A percentile compares a stretch with the other conserved stretches of the same genome.
Conservation (phyloP, 2,888 invertebrate genomes). For the Melanophora roralis region DNA sequence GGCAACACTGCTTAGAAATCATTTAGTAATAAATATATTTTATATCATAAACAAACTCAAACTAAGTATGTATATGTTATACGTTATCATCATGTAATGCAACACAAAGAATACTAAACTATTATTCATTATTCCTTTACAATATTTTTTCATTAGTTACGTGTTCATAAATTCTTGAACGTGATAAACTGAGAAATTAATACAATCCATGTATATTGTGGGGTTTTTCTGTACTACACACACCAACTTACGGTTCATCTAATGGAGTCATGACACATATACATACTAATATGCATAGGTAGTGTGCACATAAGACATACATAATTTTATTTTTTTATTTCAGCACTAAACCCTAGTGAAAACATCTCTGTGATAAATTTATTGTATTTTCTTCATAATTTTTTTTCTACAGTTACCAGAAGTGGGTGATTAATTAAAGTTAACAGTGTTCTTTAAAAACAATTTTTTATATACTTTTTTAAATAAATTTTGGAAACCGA, state of each 20-base stretch:
- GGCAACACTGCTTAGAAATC: no score
- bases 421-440: no score
- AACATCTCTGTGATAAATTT: no score
- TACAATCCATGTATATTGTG: slow-evolving; percentile 21
- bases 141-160: slow-evolving; percentile 32
- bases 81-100: neutral
- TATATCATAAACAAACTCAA: neutral
- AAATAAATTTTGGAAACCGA: neutral
- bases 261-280: neutral
- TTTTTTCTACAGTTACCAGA: no score
- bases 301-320: neutral
- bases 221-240: neutral
- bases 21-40: neutral
- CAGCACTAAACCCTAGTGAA: neutral
- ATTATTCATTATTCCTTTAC: slow-evolving; percentile 7
- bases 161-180: slow-evolving; percentile 34
- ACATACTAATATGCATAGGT: no score
- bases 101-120: slow-evolving; percentile 1
- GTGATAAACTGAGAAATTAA: slow-evolving; percentile 27
- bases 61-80: neutral
- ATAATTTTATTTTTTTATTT: neutral
- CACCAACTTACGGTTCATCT: neutral
- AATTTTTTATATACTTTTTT: no score
- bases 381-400: no score
- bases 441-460: no score